Base-by-base conservation (phyloP, 2,797 vertebrate genomes). In the Pyrrhura leucotis region DNA sequence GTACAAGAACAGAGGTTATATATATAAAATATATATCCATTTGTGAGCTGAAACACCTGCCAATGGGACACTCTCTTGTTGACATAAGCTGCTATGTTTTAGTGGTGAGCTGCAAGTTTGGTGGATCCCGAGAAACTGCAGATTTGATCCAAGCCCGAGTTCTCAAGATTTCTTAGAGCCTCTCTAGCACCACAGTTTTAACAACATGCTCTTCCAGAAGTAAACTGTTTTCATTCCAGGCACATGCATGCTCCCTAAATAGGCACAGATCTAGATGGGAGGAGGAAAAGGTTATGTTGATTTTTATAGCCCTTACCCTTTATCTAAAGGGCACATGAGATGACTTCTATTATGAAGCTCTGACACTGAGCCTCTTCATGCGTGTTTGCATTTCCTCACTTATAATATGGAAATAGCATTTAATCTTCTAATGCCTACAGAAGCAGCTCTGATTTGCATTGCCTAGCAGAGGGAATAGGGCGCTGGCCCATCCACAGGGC, bases 251-350 rank as follows among this genome's bases (percentile, higher is more conserved):
- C 42, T 95, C 50, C 65, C 33, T 78, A 71, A 92, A 91, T 12
- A 87, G 75, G 63, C 81, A 79, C 28, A 89, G 78, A 81, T 81
- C 40, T 59, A 61, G 68, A 85, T 14, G 6, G 29, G 44, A 80
- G 20, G 50, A 95, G 7, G 67, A 91, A 94, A 94, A 91, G 87
- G 79, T 93, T 72, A 72, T 4, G 9, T 31, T 88, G 77, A 45
- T 69, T 87, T 95, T 90, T 91, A 72, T 25, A 94, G 59, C 33
- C 72, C 50, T 83, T 67, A 80, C 9, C 35, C 50, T 94, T 85
- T 85, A 78, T 37, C 25, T 92, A 89, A 92, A 95, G 66, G 68
- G 42, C 90, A 94, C 0, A 1, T 29, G 80, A 61, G 35, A 89
- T 44, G 63, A 90, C 78, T 69, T 61, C 74, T 74, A 5, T 74